Conservation (phyloP, 1,140 invertebrate genomes). For the Drosophila mauritiana region DNA sequence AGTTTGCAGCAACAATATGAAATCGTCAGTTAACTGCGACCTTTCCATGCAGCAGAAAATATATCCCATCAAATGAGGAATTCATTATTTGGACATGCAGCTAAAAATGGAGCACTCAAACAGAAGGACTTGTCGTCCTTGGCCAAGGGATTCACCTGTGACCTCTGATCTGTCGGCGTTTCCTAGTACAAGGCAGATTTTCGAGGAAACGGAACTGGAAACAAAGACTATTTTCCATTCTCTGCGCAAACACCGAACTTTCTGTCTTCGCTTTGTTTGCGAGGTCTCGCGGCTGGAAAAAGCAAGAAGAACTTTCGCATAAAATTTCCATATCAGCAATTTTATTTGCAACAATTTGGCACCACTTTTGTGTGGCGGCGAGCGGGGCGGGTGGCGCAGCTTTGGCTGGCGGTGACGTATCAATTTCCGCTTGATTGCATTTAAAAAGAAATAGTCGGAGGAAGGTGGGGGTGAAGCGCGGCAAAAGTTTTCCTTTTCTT, state of each 20-base stretch:
- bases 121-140: background rate
- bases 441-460: slow-evolving; percentile 47
- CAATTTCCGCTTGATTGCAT: slow-evolving; percentile 82
- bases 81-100: no score
- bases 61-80: no score
- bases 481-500: slow-evolving; percentile 50
- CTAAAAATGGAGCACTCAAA: background rate
- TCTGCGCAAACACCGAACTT: background rate
- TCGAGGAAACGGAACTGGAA: no score
- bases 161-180: background rate
- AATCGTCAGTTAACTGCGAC: no score
- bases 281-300: slow-evolving; percentile 27
- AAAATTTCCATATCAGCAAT: slow-evolving; percentile 81
- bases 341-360: slow-evolving; percentile 83
- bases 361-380: slow-evolving; percentile 71
- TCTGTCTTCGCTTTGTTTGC: slow-evolving; percentile 8
- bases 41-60: no score
- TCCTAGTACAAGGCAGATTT: background rate
- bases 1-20: no score
- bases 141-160: no score
- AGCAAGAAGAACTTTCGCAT: slow-evolving; percentile 60
- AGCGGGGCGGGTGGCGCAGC: slow-evolving; percentile 11
- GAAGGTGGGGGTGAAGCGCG: slow-evolving; percentile 11
- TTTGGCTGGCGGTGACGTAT: slow-evolving; percentile 71
- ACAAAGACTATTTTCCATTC: background rate